These are phyloP conservation scores for Euborellia annulipes DNA, from an alignment of 1,140 invertebrate genomes.

Conservation along the genomic window DNA sequence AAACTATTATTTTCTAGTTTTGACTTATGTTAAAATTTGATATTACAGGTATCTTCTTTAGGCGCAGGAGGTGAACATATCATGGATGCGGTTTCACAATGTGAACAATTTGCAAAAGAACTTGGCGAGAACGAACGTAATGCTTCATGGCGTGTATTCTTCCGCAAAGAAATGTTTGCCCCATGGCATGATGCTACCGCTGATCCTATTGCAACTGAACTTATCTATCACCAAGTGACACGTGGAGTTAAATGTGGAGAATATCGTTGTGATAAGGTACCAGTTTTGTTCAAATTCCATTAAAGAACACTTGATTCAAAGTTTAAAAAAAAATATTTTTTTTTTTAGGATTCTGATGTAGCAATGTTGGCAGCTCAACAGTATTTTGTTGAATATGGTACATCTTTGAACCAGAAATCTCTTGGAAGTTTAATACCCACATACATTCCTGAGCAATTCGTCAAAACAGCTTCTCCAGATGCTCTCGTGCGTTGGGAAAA, in stretches of 20 bases:
- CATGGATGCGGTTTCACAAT: slow-evolving; percentile 89
- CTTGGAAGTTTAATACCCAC: slow-evolving; percentile 55
- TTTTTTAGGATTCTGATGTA: slow-evolving; percentile 57
- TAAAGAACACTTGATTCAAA: no score
- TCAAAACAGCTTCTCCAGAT: slow-evolving; percentile 39
- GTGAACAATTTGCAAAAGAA: slow-evolving; percentile 88
- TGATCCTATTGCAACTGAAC: slow-evolving; percentile 63
- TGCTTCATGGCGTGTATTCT: slow-evolving; percentile 62
- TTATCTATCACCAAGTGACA: slow-evolving; percentile 70
- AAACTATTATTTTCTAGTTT: slow-evolving; percentile 2
- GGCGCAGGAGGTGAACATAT: slow-evolving; percentile 69
- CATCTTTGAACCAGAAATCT: slow-evolving; percentile 44
- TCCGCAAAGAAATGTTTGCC: slow-evolving; percentile 81
- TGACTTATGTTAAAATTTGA: slow-evolving; percentile 3
- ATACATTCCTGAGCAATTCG: slow-evolving; percentile 70
- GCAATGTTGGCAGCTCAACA: slow-evolving; percentile 76
- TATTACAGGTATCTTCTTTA: slow-evolving; percentile 41
- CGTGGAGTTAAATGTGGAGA: slow-evolving; percentile 76
- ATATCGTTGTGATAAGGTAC: slow-evolving; percentile 67
- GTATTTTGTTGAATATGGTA: slow-evolving; percentile 69
- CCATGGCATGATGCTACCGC: slow-evolving; percentile 78
- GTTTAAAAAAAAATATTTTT: slow-evolving; percentile 1
- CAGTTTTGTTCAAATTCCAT: no score
- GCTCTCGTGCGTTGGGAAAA: slow-evolving; percentile 54
- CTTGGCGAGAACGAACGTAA: slow-evolving; percentile 56